These are phyloP conservation scores for Limulus polyphemus DNA, from an alignment of 2,888 invertebrate species.

Conservation along the genomic window DNA sequence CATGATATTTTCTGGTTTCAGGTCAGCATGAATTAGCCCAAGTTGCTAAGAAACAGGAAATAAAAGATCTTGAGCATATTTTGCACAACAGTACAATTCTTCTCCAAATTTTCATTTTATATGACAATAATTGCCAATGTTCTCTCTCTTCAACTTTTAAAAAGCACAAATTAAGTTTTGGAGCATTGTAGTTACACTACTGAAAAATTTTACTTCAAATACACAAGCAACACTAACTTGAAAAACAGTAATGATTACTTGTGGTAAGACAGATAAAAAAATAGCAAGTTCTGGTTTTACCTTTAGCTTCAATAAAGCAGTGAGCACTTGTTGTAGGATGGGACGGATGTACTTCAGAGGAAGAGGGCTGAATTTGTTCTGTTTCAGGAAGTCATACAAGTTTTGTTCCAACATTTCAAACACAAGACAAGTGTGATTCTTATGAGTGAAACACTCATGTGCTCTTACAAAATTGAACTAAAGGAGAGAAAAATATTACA, in stretches of 20 bases:
- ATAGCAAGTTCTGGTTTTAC: conserved; percentile 38
- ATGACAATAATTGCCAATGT: too few species aligned
- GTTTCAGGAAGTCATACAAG: conserved; percentile 98
- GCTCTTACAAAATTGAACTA: conserved; percentile 98
- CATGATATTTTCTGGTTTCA: conserved; percentile 99
- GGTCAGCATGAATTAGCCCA: conserved; percentile 96
- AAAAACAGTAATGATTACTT: too few species aligned
- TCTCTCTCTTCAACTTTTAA: too few species aligned
- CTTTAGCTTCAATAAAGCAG: conserved; percentile 67
- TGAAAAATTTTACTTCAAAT: too few species aligned
- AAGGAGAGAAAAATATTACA: conserved; percentile 3
- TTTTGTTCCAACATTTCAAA: conserved; percentile 99
- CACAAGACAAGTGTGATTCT: conserved; percentile 97
- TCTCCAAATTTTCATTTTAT: too few species aligned
- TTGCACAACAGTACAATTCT: too few species aligned
- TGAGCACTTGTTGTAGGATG: conserved; percentile 92
- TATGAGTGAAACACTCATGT: conserved; percentile 99
- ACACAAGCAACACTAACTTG: too few species aligned
- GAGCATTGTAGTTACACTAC: too few species aligned
- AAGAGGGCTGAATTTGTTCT: conserved; percentile 98
- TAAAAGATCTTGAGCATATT: too few species aligned
- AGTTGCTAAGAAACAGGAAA: conserved; percentile 56
- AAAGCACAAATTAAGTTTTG: too few species aligned
- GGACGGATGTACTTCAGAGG: conserved; percentile 97
- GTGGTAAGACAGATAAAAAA: background rate